Evolutionary conservation across 2,888 invertebrate genomes (phyloP).

Genomic region (Folsomia manolachei): DNA sequence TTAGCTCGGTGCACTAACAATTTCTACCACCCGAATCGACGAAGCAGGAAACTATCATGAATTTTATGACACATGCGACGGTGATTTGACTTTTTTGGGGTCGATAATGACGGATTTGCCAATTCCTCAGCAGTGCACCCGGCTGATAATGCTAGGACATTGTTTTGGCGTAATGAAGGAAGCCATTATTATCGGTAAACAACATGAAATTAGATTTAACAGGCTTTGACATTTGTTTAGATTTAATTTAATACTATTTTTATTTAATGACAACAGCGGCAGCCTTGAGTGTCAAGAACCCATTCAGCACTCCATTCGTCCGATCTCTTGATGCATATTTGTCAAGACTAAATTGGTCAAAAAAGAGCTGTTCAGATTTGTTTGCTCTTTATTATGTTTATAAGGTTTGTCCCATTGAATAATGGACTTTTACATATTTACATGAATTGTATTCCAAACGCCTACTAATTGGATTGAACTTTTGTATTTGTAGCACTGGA

Average conservation of each 20-base stretch:
- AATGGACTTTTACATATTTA: not conserved
- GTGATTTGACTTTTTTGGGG: slow-evolving; percentile 83
- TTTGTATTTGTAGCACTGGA: slow-evolving; percentile 29
- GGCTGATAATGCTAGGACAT: slow-evolving; percentile 81
- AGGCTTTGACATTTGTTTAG: not conserved
- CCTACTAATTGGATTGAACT: not conserved
- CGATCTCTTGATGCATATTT: slow-evolving; percentile 68
- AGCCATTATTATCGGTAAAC: slow-evolving; percentile 72
- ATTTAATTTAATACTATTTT: slow-evolving; percentile 11
- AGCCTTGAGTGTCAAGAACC: slow-evolving; percentile 73
- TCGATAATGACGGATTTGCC: slow-evolving; percentile 77
- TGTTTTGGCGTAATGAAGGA: slow-evolving; percentile 84
- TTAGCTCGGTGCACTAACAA: slow-evolving; percentile 39
- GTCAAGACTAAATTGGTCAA: slow-evolving; percentile 75
- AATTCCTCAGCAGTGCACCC: slow-evolving; percentile 74
- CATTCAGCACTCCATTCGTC: slow-evolving; percentile 73
- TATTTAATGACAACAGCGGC: slow-evolving; percentile 61
- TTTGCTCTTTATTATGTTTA: slow-evolving; percentile 78
- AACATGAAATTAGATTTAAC: slow-evolving; percentile 20
- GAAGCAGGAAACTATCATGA: slow-evolving; percentile 53
- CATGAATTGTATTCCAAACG: not conserved
- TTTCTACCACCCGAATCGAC: slow-evolving; percentile 19
- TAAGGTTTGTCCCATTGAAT: slow-evolving; percentile 58
- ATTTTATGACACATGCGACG: slow-evolving; percentile 63
- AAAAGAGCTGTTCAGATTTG: slow-evolving; percentile 78